A percentile compares a stretch with the other conserved stretches of the same genome.
phyloP scores from a whole-genome alignment of 2,113 vertebrate species.

The Psammodynastes pulverulentus region DNA sequence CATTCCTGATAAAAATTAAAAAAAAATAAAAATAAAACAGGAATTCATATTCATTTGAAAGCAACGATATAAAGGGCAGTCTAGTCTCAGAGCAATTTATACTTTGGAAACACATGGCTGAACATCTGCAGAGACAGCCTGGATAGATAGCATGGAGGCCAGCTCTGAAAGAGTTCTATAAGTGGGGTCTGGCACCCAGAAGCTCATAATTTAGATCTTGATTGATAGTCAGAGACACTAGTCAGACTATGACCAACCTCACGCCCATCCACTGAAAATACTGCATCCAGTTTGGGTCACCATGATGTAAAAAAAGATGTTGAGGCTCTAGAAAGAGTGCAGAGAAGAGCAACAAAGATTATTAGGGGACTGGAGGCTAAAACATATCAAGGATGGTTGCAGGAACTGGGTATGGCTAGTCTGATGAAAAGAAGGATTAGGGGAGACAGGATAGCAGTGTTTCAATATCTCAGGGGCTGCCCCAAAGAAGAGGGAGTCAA shows the following conservation, averaged over 20 bases:
- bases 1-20: background rate
- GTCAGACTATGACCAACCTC: background rate
- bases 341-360: no score
- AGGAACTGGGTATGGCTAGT: no score
- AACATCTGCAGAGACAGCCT: background rate
- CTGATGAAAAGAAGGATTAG: no score
- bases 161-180: background rate
- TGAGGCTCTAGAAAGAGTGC: no score
- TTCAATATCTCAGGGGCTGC: no score
- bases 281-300: no score
- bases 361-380: no score
- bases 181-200: background rate
- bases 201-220: background rate
- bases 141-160: background rate
- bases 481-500: no score
- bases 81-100: background rate
- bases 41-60: background rate
- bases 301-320: no score
- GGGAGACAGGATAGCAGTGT: no score
- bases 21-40: background rate
- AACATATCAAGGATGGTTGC: no score
- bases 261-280: background rate
- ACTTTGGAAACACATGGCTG: background rate
- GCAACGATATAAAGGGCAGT: background rate
- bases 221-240: background rate